Conservation (phyloP, 1,140 invertebrate genomes). For the Temnothorax nylanderi region DNA sequence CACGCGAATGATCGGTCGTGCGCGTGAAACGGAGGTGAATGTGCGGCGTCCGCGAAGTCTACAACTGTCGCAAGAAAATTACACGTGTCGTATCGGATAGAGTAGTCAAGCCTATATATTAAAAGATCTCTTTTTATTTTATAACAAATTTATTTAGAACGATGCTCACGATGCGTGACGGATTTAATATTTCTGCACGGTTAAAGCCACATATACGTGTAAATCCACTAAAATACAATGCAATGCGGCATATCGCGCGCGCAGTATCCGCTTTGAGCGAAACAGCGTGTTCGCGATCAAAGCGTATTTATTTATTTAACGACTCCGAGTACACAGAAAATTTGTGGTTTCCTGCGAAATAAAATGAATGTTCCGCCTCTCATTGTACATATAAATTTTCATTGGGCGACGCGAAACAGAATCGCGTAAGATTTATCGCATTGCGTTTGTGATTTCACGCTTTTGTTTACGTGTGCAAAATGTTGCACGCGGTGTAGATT, state of each 20-base stretch:
- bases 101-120: neutral
- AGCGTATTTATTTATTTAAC: constrained; percentile 44
- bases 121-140: neutral
- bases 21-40: constrained; percentile 26
- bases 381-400: constrained; percentile 19
- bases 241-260: neutral
- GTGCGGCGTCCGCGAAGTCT: neutral
- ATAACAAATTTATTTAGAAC: neutral
- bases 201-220: neutral
- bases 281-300: constrained; percentile 12
- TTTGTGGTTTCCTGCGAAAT: constrained; percentile 44
- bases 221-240: constrained; percentile 22
- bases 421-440: constrained; percentile 32
- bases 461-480: constrained; percentile 31
- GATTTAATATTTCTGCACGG: neutral
- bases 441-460: constrained; percentile 30
- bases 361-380: constrained; percentile 17
- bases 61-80: constrained; percentile 1
- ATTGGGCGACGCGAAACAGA: neutral
- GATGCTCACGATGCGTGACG: neutral
- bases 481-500: constrained; percentile 18
- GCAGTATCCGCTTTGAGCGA: constrained; percentile 27
- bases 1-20: neutral
- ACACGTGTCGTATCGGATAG: neutral
- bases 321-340: neutral